A percentile compares a stretch with the other conserved stretches of the same genome.
Evolutionary conservation across 1,140 invertebrate species (phyloP).

Genomic region (Bicyclus anynana): DNA sequence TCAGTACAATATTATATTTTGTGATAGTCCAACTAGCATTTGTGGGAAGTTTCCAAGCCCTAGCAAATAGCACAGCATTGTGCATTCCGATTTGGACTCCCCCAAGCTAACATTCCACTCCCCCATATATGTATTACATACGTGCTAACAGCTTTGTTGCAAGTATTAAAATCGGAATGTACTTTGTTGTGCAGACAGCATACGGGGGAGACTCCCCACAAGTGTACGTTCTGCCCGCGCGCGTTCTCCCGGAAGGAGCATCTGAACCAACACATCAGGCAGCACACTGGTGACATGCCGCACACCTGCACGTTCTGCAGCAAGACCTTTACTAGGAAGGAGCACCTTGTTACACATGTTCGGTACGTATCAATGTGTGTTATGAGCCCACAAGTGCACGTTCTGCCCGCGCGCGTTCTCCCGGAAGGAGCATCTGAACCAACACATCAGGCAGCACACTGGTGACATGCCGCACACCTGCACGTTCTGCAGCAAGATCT

Average conservation of each 20-base stretch:
- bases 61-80: conserved; percentile 64
- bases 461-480: conserved; percentile 90
- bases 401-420: conserved; percentile 93
- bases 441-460: conserved; percentile 81
- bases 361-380: conserved; percentile 42
- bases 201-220: conserved; percentile 91
- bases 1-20: background rate
- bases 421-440: conserved; percentile 86
- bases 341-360: conserved; percentile 87
- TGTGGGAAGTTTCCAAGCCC: conserved; percentile 54
- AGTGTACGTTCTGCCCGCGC: conserved; percentile 91
- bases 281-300: conserved; percentile 87
- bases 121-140: background rate
- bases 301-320: conserved; percentile 89
- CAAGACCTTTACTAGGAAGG: conserved; percentile 91
- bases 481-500: conserved; percentile 89
- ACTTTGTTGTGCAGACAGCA: conserved; percentile 83
- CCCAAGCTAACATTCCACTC: conserved; percentile 13
- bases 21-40: conserved; percentile 31
- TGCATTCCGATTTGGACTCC: conserved; percentile 67
- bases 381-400: conserved; percentile 85
- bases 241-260: conserved; percentile 91
- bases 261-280: conserved; percentile 81
- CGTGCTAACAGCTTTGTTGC: conserved; percentile 7
- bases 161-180: conserved; percentile 79